phyloP scores from a whole-genome alignment of 2,888 invertebrate genomes.

The Hypercompe scribonia region DNA sequence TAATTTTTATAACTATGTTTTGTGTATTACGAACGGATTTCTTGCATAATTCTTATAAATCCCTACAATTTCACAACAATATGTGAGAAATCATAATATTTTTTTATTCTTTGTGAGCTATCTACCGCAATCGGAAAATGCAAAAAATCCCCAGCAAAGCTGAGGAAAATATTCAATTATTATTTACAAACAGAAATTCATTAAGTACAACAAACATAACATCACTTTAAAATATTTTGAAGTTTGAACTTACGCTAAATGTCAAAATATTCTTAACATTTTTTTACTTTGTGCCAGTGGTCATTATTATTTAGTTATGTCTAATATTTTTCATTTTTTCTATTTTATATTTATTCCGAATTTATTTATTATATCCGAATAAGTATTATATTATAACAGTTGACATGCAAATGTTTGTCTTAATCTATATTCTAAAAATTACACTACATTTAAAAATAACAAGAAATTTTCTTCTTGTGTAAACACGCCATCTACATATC shows the following conservation, averaged over 20 bases:
- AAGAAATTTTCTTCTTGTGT: neutral
- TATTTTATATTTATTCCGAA: neutral
- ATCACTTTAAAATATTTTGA: neutral
- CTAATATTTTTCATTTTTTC: neutral
- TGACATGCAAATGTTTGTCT: neutral
- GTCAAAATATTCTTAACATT: neutral
- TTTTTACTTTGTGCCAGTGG: neutral
- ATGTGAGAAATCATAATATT: constrained; percentile 8
- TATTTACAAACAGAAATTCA: neutral
- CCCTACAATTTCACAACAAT: neutral
- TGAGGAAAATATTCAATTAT: neutral
- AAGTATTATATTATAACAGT: neutral
- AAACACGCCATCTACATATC: constrained; percentile 6
- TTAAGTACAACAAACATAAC: neutral
- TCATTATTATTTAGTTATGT: neutral
- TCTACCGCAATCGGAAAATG: neutral
- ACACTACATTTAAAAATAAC: neutral
- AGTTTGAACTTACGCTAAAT: neutral
- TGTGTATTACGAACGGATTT: neutral
- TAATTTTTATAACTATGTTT: neutral
- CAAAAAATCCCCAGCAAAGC: neutral
- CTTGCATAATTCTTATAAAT: constrained; percentile 1
- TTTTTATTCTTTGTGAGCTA: neutral
- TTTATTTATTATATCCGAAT: too few species aligned
- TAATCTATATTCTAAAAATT: neutral